phyloP scores from a whole-genome alignment of 2,888 invertebrate genomes.

The Eurytoma californica region DNA sequence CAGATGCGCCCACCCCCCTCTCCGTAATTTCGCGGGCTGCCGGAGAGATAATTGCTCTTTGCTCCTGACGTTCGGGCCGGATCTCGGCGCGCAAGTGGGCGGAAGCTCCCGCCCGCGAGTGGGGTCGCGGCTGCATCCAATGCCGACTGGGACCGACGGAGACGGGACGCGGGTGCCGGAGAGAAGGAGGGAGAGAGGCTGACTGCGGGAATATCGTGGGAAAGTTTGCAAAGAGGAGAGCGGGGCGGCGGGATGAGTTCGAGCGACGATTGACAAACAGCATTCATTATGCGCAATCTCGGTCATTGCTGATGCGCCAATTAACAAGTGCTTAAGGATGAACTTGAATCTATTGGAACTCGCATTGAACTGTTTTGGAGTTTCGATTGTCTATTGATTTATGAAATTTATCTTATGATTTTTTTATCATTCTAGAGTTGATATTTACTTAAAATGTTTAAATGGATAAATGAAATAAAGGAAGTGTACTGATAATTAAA shows the following conservation, averaged over 20 bases:
- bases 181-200: not conserved
- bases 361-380: not conserved
- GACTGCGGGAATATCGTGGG: not conserved
- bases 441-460: no score
- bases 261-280: slow-evolving; percentile 25
- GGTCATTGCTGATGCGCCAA: slow-evolving; percentile 21
- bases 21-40: slow-evolving; percentile 59
- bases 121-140: slow-evolving; percentile 1
- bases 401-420: no score
- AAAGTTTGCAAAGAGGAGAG: not conserved
- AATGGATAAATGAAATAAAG: no score
- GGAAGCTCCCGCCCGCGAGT: slow-evolving; percentile 3
- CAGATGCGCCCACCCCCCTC: slow-evolving; percentile 44
- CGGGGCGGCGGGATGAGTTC: not conserved
- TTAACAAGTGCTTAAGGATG: slow-evolving; percentile 29
- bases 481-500: no score
- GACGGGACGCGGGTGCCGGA: not conserved
- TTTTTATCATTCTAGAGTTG: no score
- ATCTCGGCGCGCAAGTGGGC: slow-evolving; percentile 27
- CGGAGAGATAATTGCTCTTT: slow-evolving; percentile 62
- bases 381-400: not conserved
- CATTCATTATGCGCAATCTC: slow-evolving; percentile 16
- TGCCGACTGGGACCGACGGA: slow-evolving; percentile 13
- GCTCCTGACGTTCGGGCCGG: slow-evolving; percentile 60
- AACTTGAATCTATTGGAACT: not conserved